Evolutionary conservation across 2,888 invertebrate species (phyloP).

Genomic region (Mamestra brassicae): DNA sequence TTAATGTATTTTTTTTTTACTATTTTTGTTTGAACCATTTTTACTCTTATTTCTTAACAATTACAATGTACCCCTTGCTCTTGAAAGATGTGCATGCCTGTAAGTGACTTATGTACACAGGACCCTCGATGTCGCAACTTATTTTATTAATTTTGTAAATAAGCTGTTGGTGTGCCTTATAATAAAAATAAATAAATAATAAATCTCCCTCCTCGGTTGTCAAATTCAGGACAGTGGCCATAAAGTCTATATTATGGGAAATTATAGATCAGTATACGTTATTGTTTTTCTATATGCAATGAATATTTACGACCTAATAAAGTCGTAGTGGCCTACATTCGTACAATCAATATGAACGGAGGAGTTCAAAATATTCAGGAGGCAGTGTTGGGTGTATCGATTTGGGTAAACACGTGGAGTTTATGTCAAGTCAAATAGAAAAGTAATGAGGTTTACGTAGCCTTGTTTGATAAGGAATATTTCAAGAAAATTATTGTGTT

Average conservation of each 20-base stretch:
- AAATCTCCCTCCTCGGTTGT: constrained; percentile 32
- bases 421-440: background rate
- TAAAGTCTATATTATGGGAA: constrained; percentile 58
- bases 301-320: constrained; percentile 82
- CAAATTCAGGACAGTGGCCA: constrained; percentile 31
- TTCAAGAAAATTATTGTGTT: background rate
- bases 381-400: constrained; percentile 74
- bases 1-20: no score
- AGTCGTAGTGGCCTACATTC: constrained; percentile 83
- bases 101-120: no score
- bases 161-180: no score
- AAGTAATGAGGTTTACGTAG: constrained; percentile 1
- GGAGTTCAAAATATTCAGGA: constrained; percentile 72
- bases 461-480: background rate
- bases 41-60: no score
- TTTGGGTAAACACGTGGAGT: constrained; percentile 43
- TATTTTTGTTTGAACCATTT: no score
- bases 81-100: no score
- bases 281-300: constrained; percentile 73
- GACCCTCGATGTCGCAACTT: no score
- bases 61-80: no score
- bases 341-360: constrained; percentile 78
- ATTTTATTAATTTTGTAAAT: no score
- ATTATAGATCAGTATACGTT: constrained; percentile 66
- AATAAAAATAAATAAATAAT: background rate